Conservation (phyloP, 2,797 vertebrate species). For the Enoplosus armatus region DNA sequence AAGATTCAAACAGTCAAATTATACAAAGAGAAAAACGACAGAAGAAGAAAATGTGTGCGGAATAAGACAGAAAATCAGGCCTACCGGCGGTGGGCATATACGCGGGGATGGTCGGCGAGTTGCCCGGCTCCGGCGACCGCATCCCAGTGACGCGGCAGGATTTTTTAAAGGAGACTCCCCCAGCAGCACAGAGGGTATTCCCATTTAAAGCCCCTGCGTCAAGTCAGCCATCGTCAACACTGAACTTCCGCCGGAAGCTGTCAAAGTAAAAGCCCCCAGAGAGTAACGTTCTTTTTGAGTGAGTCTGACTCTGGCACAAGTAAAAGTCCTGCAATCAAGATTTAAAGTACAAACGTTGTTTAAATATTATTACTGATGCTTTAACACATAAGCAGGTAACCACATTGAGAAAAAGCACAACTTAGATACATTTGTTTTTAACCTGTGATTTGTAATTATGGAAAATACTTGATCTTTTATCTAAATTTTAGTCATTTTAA, state of each 20-base stretch:
- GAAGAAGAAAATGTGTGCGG: background rate
- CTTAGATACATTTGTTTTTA: background rate
- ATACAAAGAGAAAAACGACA: background rate
- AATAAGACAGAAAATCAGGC: conserved; percentile 32
- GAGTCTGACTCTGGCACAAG: too few species aligned
- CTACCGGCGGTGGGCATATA: conserved; percentile 64
- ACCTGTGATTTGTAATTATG: background rate
- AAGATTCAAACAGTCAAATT: background rate
- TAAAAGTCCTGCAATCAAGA: too few species aligned
- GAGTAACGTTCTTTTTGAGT: background rate
- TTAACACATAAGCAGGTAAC: too few species aligned
- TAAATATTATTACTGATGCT: too few species aligned
- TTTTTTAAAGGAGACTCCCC: conserved; percentile 75
- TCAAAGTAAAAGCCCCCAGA: conserved; percentile 54
- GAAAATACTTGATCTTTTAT: background rate
- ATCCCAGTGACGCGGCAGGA: conserved; percentile 76
- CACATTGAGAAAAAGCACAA: background rate
- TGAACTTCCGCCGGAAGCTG: background rate
- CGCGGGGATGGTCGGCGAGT: conserved; percentile 44
- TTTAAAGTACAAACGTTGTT: too few species aligned
- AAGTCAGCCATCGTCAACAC: background rate
- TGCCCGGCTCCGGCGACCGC: conserved; percentile 70
- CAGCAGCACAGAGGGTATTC: conserved; percentile 61
- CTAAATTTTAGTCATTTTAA: background rate
- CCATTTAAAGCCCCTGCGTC: conserved; percentile 61